These are phyloP conservation scores for Eulemur coronatus DNA, from an alignment of 2,797 vertebrate species.

Conservation along the genomic window DNA sequence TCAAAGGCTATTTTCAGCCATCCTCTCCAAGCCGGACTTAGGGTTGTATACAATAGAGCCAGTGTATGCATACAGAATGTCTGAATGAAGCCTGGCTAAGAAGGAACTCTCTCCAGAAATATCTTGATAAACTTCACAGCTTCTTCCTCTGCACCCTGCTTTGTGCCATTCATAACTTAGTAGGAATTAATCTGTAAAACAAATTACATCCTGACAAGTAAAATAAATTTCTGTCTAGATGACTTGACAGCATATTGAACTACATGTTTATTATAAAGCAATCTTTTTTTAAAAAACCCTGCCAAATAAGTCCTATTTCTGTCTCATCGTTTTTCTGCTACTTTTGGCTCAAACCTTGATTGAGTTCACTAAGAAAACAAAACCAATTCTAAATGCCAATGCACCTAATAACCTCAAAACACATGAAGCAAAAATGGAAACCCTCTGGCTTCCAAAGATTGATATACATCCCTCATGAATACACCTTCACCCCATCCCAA, in stretches of 20 bases:
- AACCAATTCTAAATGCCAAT: not conserved
- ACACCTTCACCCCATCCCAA: not conserved
- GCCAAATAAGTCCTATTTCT: not conserved
- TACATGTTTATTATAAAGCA: slow-evolving; percentile 25
- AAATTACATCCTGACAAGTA: slow-evolving; percentile 10
- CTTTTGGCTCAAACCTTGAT: slow-evolving; percentile 1
- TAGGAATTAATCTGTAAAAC: not conserved
- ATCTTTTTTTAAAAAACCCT: not conserved
- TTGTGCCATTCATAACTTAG: not conserved
- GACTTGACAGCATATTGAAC: slow-evolving; percentile 36
- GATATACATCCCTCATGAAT: not conserved
- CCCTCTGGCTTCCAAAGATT: not conserved
- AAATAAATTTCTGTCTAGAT: slow-evolving; percentile 24
- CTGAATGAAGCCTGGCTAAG: not conserved
- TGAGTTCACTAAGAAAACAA: not conserved
- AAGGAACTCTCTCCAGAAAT: not conserved
- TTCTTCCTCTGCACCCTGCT: not conserved
- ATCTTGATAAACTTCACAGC: not conserved
- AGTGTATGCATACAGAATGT: not conserved
- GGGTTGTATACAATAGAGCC: not conserved
- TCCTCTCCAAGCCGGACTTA: not conserved
- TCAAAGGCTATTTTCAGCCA: not conserved
- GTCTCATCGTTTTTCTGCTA: slow-evolving; percentile 1
- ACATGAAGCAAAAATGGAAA: not conserved
- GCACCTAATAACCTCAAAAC: slow-evolving; percentile 2